Evolutionary conservation across 2,113 vertebrate genomes (phyloP).

Genomic region (Ranitomeya imitator): DNA sequence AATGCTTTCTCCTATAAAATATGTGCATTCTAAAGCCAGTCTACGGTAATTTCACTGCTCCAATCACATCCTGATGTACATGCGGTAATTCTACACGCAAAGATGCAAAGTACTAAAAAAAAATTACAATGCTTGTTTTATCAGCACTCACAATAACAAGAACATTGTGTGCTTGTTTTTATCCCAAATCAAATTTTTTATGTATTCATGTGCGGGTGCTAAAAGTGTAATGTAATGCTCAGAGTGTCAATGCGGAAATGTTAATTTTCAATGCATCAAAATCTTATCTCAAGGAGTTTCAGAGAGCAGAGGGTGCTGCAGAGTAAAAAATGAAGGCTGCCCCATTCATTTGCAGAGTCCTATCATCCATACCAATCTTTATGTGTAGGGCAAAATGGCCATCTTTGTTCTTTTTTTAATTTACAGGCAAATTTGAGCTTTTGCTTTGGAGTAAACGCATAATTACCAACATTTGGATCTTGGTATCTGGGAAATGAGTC

Average conservation of each 20-base stretch:
- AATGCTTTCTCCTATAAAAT: slow-evolving; percentile 29
- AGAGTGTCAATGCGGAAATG: background rate
- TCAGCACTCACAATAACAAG: slow-evolving; percentile 10
- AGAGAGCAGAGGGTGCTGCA: background rate
- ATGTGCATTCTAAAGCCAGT: slow-evolving; percentile 18
- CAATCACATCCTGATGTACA: slow-evolving; percentile 33
- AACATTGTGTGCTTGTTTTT: slow-evolving; percentile 16
- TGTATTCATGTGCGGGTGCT: background rate
- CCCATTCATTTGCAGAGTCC: background rate
- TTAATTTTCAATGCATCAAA: background rate
- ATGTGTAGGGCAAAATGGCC: background rate
- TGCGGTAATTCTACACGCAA: background rate
- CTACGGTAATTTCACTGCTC: slow-evolving; percentile 30
- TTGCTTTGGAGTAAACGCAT: no score
- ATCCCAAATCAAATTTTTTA: background rate
- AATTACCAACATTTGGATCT: no score
- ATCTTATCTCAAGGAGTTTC: background rate
- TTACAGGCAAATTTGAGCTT: no score
- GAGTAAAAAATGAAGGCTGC: background rate
- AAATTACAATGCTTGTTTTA: slow-evolving; percentile 20
- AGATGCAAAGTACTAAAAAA: slow-evolving; percentile 23
- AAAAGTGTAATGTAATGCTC: background rate
- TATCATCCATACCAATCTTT: background rate
- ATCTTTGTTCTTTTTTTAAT: background rate
- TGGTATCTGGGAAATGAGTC: no score